phyloP scores from a whole-genome alignment of 2,888 invertebrate species.

The Chironomus tentans region DNA sequence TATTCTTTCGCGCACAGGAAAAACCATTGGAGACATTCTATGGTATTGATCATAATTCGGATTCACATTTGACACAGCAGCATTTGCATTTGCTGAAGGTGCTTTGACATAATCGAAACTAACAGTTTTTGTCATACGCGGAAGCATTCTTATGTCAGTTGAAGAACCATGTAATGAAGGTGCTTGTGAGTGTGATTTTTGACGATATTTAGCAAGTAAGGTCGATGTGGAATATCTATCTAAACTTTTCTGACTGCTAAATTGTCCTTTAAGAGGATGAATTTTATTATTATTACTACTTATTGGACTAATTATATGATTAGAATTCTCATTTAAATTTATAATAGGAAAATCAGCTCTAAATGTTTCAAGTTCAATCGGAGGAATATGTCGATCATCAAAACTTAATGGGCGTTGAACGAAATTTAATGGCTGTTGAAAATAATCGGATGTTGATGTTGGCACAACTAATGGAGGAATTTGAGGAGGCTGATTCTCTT shows the following conservation, averaged over 20 bases:
- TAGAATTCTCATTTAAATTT: neutral
- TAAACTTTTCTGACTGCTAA: conserved; percentile 26
- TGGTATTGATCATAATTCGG: conserved; percentile 25
- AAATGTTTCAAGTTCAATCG: conserved; percentile 15
- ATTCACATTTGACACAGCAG: neutral
- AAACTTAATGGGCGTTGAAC: neutral
- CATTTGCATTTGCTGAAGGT: neutral
- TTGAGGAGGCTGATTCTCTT: neutral
- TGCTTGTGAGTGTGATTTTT: conserved; percentile 11
- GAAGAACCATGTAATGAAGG: conserved; percentile 32
- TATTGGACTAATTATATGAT: neutral
- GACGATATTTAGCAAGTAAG: conserved; percentile 7
- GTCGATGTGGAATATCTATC: conserved; percentile 21
- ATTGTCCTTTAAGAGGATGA: conserved; percentile 4
- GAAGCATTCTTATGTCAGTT: conserved; percentile 35
- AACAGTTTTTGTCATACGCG: conserved; percentile 41
- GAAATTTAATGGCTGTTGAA: neutral
- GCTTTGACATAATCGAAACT: conserved; percentile 39
- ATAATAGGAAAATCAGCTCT: neutral
- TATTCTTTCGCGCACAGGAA: conserved; percentile 16
- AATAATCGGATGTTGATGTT: too few species aligned
- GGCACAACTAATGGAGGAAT: neutral
- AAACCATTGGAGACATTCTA: conserved; percentile 25
- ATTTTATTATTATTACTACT: neutral
- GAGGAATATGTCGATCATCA: conserved; percentile 1